A percentile compares a stretch with the other conserved stretches of the same genome.
Conservation (phyloP, 1,140 invertebrate species). For the Aphelinus certus region DNA sequence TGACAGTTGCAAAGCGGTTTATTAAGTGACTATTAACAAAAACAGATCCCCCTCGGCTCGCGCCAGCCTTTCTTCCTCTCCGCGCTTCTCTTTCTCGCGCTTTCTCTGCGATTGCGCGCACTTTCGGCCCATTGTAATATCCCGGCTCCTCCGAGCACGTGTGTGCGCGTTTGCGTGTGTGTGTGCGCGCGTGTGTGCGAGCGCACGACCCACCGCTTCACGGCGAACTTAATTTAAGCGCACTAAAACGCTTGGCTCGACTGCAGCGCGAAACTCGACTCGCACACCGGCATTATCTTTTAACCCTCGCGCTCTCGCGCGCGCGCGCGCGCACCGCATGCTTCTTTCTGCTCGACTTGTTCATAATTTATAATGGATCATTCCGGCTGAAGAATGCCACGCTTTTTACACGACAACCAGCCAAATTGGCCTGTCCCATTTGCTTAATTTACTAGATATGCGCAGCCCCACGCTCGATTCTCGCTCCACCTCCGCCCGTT, state of each 20-base stretch:
- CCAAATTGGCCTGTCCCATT: slow-evolving; percentile 32
- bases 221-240: slow-evolving; percentile 27
- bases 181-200: too few relatives aligned
- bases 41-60: slow-evolving; percentile 18
- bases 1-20: slow-evolving; percentile 39
- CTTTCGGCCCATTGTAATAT: slow-evolving; percentile 28
- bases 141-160: background rate
- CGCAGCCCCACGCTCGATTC: background rate
- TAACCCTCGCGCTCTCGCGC: background rate
- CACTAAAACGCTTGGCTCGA: slow-evolving; percentile 21
- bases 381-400: slow-evolving; percentile 7
- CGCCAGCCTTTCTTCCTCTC: background rate
- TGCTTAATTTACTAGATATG: slow-evolving; percentile 27
- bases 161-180: background rate
- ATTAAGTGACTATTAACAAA: slow-evolving; percentile 40
- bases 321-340: background rate
- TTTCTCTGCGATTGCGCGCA: slow-evolving; percentile 12
- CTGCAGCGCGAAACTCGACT: background rate
- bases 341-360: slow-evolving; percentile 24
- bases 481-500: too few relatives aligned
- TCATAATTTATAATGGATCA: slow-evolving; percentile 35
- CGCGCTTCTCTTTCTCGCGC: background rate
- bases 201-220: background rate
- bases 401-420: slow-evolving; percentile 1
- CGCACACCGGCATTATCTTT: slow-evolving; percentile 1